Evolutionary conservation across 64 coral and sea anemone species (phyloP), one percentile per base, ranked within the genome.

Genomic region (Trachythela sp.): DNA sequence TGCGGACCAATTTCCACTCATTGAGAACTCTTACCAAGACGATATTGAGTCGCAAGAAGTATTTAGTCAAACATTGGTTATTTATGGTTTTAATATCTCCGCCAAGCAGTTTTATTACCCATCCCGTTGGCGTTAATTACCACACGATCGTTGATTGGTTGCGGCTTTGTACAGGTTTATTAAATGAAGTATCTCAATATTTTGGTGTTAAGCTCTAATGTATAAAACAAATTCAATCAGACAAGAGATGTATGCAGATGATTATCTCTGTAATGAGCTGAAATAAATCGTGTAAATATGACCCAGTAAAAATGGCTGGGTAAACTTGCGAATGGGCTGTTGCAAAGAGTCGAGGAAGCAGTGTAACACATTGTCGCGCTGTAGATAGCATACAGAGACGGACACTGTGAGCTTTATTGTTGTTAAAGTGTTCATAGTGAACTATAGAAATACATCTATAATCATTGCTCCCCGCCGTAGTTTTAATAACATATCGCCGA

Each of bases 51-150:
- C 75, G 75, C 27, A 80, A 80, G 31, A 39, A 80, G 2, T 80
- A 80, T 80, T 80, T 80, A 80, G 17, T 39, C 75, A 39, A 80
- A 80, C 75, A 80, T 80, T 80, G 75, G 75, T 80, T 80, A 80
- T 80, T 80, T 80, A 80, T 80, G 75, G 75, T 80, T 80, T 80
- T 80, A 80, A 80, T 80, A 80, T 80, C 75, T 80, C 75, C 37
- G 75, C 33, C 75, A 80, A 80, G 75, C 75, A 37, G 75, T 36
- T 80, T 80, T 80, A 80, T 80, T 80, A 80, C 75, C 75, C 75
- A 80, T 80, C 75, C 75, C 75, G 75, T 80, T 80, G 75, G 75
- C 75, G 75, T 80, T 36, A 80, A 80, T 80, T 80, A 80, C 75
- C 75, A 35, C 26, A 39, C 75, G 75, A 10, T 15, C 37, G 75